A percentile compares a stretch with the other conserved stretches of the same genome.
Evolutionary conservation across 1,140 invertebrate genomes (phyloP).

Genomic region (Ostrea edulis): DNA sequence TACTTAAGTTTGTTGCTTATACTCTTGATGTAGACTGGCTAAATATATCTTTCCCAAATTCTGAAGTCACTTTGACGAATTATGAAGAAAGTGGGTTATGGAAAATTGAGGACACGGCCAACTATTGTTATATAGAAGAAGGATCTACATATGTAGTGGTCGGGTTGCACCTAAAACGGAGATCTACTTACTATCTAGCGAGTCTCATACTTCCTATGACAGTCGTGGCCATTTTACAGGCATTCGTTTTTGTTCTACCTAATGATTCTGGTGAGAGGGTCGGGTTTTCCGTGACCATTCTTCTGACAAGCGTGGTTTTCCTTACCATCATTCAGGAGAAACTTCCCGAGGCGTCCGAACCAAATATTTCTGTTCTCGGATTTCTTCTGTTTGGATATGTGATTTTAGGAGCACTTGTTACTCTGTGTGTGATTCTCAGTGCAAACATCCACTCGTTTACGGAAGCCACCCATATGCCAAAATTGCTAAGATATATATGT

Average conservation of each 20-base stretch:
- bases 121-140: not conserved
- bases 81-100: constrained; percentile 33
- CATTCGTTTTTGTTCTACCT: constrained; percentile 41
- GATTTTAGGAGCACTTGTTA: not conserved
- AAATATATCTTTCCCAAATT: not conserved
- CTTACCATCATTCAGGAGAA: constrained; percentile 41
- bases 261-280: constrained; percentile 42
- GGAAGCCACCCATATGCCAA: not conserved
- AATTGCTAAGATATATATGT: not conserved
- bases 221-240: constrained; percentile 2
- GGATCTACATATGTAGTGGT: not conserved
- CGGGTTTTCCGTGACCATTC: constrained; percentile 36
- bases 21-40: not conserved
- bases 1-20: not conserved
- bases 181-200: constrained; percentile 16
- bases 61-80: not conserved
- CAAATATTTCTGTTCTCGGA: not conserved
- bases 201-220: constrained; percentile 1
- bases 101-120: constrained; percentile 1
- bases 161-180: constrained; percentile 5
- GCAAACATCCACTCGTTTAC: not conserved
- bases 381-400: not conserved
- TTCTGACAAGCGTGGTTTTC: constrained; percentile 39
- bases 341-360: constrained; percentile 27
- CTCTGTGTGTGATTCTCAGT: not conserved